Conservation (phyloP, 2,113 vertebrate species). For the Psittacula cyanocephala region DNA sequence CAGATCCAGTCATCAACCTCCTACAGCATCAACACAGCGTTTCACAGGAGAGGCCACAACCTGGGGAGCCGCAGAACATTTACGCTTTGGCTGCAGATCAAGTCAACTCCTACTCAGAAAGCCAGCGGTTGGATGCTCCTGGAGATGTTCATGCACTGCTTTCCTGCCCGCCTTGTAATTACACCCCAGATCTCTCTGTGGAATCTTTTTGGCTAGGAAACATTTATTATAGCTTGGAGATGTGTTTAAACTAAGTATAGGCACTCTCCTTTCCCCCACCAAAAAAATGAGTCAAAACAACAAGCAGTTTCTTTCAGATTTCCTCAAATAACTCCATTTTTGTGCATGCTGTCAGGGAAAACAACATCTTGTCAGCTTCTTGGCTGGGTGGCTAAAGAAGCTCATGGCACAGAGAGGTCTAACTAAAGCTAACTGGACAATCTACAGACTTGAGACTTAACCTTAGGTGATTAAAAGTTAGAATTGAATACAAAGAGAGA, state of each 20-base stretch:
- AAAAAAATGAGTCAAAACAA: not conserved
- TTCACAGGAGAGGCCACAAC: not conserved
- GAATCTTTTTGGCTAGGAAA: not conserved
- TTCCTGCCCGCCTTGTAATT: not conserved
- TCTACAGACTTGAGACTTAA: not conserved
- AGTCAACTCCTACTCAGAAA: not conserved
- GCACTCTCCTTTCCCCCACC: not conserved
- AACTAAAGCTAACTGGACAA: not conserved
- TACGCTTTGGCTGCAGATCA: not conserved
- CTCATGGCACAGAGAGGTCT: not conserved
- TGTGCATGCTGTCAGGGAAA: not conserved
- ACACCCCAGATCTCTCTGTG: not conserved
- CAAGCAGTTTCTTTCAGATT: not conserved
- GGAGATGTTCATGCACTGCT: not conserved
- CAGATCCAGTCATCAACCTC: not conserved
- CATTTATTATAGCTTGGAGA: not conserved
- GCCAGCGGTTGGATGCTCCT: not conserved
- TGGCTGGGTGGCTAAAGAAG: not conserved
- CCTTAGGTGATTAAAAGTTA: not conserved
- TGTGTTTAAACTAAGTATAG: conserved; percentile 17
- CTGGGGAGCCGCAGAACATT: not conserved
- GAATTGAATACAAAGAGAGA: not conserved
- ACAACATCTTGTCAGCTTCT: not conserved
- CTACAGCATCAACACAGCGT: not conserved
- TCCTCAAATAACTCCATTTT: not conserved